Conservation (phyloP, 2,888 invertebrate genomes). For the Schizaphis graminum region DNA sequence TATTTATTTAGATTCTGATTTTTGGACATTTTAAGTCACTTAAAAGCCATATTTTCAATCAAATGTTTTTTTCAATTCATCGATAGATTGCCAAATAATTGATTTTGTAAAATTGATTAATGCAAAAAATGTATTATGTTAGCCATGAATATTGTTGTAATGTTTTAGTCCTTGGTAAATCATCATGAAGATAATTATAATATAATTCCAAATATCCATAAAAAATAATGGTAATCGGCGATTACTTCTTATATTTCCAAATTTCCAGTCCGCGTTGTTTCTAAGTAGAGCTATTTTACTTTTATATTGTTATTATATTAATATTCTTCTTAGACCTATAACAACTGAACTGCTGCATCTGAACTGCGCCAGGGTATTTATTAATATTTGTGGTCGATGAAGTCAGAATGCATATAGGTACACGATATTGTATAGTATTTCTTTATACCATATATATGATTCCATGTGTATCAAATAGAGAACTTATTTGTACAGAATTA, state of each 20-base stretch:
- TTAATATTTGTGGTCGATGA: no score
- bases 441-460: neutral
- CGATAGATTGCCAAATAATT: neutral
- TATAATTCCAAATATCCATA: neutral
- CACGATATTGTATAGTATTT: neutral
- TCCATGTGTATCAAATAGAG: neutral
- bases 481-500: slow-evolving; percentile 26
- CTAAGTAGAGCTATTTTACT: neutral
- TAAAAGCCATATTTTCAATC: neutral
- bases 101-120: neutral
- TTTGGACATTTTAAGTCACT: neutral
- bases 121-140: neutral
- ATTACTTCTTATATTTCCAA: neutral
- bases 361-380: no score
- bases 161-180: neutral
- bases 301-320: no score
- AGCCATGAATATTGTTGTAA: neutral
- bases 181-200: neutral
- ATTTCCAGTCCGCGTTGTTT: neutral
- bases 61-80: no score
- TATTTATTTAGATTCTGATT: neutral
- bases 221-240: neutral
- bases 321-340: no score
- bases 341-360: no score
- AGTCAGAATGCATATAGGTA: no score